A percentile compares a stretch with the other conserved stretches of the same genome.
Evolutionary conservation across 1,140 invertebrate genomes (phyloP).

Genomic region (Cheumatopsyche charites): DNA sequence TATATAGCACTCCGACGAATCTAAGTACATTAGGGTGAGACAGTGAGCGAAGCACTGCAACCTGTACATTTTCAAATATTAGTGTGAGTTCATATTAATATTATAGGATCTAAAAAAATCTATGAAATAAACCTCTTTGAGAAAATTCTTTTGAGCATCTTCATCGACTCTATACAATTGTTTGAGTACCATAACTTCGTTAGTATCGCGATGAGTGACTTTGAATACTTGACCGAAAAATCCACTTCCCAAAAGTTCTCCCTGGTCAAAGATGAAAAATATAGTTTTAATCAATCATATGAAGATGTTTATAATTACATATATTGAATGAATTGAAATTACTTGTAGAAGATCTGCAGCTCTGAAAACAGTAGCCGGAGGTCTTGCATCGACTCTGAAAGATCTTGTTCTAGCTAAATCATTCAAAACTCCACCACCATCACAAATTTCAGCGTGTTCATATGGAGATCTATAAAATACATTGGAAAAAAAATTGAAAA

Average conservation of each 20-base stretch:
- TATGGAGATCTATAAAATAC: constrained; percentile 34
- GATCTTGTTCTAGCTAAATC: constrained; percentile 86
- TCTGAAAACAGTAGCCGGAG: constrained; percentile 83
- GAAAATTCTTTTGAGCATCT: constrained; percentile 90
- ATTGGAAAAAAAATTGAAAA: constrained; percentile 10
- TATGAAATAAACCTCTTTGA: constrained; percentile 76
- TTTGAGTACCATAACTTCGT: constrained; percentile 94
- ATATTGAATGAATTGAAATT: no score
- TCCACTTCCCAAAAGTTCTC: constrained; percentile 88
- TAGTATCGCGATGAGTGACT: constrained; percentile 87
- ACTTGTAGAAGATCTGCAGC: constrained; percentile 84
- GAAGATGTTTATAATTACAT: no score
- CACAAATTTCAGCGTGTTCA: constrained; percentile 44
- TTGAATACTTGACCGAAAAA: constrained; percentile 93
- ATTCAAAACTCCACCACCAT: constrained; percentile 59
- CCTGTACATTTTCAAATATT: constrained; percentile 58
- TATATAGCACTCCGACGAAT: constrained; percentile 93
- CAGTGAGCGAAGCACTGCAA: constrained; percentile 85
- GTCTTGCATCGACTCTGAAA: constrained; percentile 78
- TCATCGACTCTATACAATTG: constrained; percentile 92
- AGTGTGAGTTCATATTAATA: neutral
- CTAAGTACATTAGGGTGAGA: constrained; percentile 89
- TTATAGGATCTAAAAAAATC: neutral
- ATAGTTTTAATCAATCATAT: no score
- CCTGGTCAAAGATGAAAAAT: constrained; percentile 56